Evolutionary conservation across 2,113 vertebrate genomes (phyloP), one percentile per base, ranked within the genome.

Genomic region (Mola mola): DNA sequence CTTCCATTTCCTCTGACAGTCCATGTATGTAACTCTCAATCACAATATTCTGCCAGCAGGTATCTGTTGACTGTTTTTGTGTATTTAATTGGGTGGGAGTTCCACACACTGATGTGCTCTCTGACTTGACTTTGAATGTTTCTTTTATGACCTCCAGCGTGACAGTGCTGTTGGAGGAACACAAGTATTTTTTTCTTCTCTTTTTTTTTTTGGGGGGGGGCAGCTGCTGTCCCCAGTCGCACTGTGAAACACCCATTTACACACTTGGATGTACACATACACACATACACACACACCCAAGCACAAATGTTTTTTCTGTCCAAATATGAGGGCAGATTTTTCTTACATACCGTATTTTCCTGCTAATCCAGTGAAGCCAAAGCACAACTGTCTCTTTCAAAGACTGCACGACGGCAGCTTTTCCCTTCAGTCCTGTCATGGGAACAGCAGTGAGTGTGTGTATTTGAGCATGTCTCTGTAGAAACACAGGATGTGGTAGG

Each of bases 401-500:
- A 80, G 68, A 49, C 68, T 62, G 49, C 52, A 55, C 75, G 80
- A 82, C 31, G 63, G 42, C 67, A 49, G 57, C 71, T 75, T 79
- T 82, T 63, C 41, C 83, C 68, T 28, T 74, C 47, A 69, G 55
- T 69, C 69, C 46, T 53, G 58, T 71, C 44, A 72, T 55, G 67
- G 72, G 70, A 82, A 44, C 72, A 75, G 64, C 28, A 4, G 63
- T 9, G 72, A 57, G 72, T 74, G 72, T 69, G 64, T 68, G 60
- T 58, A 46, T 75, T 46, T 43, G 47, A 20, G 53, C 17, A 31
- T 63, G 57, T 64, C 72, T 61, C 72, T 48, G 69, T 65, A 76
- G 68, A 73, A 83, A 84, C 70, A 87, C 89, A 89, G 87, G 86
- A 90, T 90, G 89, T 90, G 89, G 86, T 86, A 73, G 83, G 71